Evolutionary conservation across 2,888 invertebrate genomes (phyloP).

Genomic region (Torymus aiolomorphi): DNA sequence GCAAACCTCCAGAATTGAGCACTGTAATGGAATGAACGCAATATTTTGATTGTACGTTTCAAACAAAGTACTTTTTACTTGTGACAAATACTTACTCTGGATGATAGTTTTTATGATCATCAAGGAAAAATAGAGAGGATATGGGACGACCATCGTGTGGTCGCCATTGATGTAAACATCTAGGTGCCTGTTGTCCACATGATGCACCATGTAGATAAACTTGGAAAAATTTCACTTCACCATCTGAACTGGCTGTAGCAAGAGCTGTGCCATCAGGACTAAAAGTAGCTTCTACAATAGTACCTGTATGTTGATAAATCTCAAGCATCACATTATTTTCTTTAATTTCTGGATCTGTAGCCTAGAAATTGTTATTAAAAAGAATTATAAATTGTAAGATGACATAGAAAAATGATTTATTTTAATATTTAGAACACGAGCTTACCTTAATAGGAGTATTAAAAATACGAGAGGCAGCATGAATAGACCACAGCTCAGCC

Average conservation of each 20-base stretch:
- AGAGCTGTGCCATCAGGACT: conserved; percentile 96
- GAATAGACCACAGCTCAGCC: conserved; percentile 76
- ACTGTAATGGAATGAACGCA: conserved; percentile 69
- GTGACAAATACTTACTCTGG: conserved; percentile 81
- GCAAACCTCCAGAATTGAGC: conserved; percentile 96
- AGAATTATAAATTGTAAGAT: neutral
- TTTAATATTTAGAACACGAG: neutral
- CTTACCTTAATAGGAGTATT: conserved; percentile 63
- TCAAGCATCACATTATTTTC: conserved; percentile 75
- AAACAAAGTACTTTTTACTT: too few species aligned
- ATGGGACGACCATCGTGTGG: conserved; percentile 93
- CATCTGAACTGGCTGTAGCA: conserved; percentile 92
- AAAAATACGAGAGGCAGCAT: conserved; percentile 67
- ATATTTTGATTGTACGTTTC: too few species aligned
- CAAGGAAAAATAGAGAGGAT: conserved; percentile 93
- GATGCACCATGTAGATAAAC: conserved; percentile 82
- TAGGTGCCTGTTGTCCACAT: conserved; percentile 77
- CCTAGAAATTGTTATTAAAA: conserved; percentile 59
- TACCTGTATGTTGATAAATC: conserved; percentile 80
- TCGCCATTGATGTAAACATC: conserved; percentile 94
- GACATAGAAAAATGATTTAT: too few species aligned
- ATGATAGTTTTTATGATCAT: conserved; percentile 89
- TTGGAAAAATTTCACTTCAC: conserved; percentile 95
- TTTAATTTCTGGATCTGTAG: conserved; percentile 66
- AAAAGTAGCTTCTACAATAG: conserved; percentile 90